Evolutionary conservation across 2,888 invertebrate genomes (phyloP), one percentile per base, ranked within the genome.

Genomic region (Drosophila setosimentum): DNA sequence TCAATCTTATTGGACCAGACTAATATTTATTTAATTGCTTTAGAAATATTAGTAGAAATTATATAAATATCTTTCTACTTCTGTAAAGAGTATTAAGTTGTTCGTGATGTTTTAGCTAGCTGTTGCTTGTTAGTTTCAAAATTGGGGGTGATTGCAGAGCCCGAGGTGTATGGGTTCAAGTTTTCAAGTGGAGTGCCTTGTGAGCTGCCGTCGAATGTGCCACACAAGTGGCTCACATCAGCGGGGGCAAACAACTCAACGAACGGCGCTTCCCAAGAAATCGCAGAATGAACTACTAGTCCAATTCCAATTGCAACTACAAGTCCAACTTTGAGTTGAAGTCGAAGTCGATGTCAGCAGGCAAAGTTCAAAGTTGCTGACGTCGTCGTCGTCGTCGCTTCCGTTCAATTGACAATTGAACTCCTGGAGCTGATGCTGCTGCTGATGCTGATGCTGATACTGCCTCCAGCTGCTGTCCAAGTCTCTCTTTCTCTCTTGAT

Each of bases 171-270:
- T 62, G 68, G 59, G 27, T 40, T 49, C 21, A 50, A 55, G 67
- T 54, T 58, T 29, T 80, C 54, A 71, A 83, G 84, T 89, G 51
- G 77, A 89, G 89, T 84, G 69, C 70, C 87, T 81, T 81, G 87
- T 81, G 87, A 83, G 79, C 84, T 78, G 87, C 55, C 69, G 72
- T 80, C 81, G 66, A 85, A 83, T 85, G 85, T 85, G 88, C 87
- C 87, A 87, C 88, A 91, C 91, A 91, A 92, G 91, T 92, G 92
- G 92, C 91, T 92, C 91, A 89, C 91, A 92, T 83, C 92, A 92
- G 92, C 91, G 91, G 92, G 92, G 75, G 68, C 80, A 73, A 57
- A 24, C 10, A 40, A 40, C 45, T 53, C 27, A n/a, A 30, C 16
- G 7, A 32, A 37, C 59, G 30, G 54, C 61, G 37, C 65, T 87